Percentiles rank a stretch among this genome's conserved stretches.
These are phyloP conservation scores for Acholoe squamosa DNA, from an alignment of 2,888 invertebrate genomes.

Conservation along the genomic window DNA sequence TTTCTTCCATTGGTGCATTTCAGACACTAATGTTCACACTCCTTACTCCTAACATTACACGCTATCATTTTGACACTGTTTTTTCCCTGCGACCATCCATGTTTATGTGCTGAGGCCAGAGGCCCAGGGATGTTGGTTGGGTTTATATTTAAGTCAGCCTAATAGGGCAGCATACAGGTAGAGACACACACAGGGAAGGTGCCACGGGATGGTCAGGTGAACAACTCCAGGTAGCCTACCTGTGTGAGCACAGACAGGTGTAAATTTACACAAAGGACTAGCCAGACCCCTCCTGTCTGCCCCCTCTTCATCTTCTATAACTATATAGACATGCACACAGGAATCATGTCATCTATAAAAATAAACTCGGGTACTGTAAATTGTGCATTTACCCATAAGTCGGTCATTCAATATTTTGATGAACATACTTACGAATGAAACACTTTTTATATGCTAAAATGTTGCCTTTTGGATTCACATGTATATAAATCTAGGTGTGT, in stretches of 20 bases:
- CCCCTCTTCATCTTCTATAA: background rate
- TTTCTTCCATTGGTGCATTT: background rate
- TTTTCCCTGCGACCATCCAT: too few species aligned
- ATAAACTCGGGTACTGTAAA: background rate
- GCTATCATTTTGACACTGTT: too few species aligned
- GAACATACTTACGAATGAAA: background rate
- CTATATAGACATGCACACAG: background rate
- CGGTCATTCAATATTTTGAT: background rate
- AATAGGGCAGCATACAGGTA: background rate
- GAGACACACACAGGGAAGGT: background rate
- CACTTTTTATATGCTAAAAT: background rate
- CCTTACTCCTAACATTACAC: too few species aligned
- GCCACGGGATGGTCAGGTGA: constrained; percentile 10
- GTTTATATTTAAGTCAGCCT: background rate
- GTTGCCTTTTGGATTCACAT: background rate
- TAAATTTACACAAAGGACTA: background rate
- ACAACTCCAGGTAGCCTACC: background rate
- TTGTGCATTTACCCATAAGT: background rate
- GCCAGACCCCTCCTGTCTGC: background rate
- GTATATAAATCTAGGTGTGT: background rate
- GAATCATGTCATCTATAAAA: background rate
- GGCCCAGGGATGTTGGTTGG: background rate
- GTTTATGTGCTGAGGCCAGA: background rate
- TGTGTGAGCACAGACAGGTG: constrained; percentile 2
- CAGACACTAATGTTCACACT: background rate